Percentiles rank a stretch among this genome's conserved stretches.
Evolutionary conservation across 1,140 invertebrate genomes (phyloP).

Genomic region (Hyles euphorbiae): DNA sequence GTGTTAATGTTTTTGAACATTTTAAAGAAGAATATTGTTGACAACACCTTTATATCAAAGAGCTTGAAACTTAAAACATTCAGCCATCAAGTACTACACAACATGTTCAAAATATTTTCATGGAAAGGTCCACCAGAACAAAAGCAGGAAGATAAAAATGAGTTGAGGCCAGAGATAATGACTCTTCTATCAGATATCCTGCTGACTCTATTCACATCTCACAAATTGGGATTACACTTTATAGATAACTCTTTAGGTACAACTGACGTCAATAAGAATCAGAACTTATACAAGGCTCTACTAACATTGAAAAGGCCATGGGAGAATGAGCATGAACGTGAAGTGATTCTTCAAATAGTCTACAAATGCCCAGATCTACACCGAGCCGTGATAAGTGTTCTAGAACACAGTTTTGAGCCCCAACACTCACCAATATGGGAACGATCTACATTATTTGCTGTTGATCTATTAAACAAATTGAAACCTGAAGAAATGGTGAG

Average conservation of each 20-base stretch:
- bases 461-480: constrained; percentile 69
- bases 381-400: constrained; percentile 76
- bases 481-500: constrained; percentile 58
- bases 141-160: constrained; percentile 48
- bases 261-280: constrained; percentile 77
- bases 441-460: constrained; percentile 73
- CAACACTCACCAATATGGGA: constrained; percentile 78
- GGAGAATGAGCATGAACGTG: constrained; percentile 78
- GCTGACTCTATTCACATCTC: constrained; percentile 81
- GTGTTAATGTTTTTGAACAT: constrained; percentile 81
- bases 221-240: constrained; percentile 82
- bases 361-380: constrained; percentile 83
- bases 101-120: constrained; percentile 82
- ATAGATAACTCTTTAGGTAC: constrained; percentile 78
- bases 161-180: constrained; percentile 76
- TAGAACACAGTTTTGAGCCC: constrained; percentile 78
- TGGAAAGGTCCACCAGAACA: constrained; percentile 82
- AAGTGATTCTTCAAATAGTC: constrained; percentile 81
- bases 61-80: constrained; percentile 85
- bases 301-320: constrained; percentile 79
- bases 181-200: constrained; percentile 80
- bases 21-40: constrained; percentile 81
- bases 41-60: constrained; percentile 81
- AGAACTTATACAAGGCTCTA: constrained; percentile 78
- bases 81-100: constrained; percentile 79